Evolutionary conservation across 2,797 vertebrate species (phyloP), one percentile per base, ranked within the genome.

Genomic region (Syngnathus acus): DNA sequence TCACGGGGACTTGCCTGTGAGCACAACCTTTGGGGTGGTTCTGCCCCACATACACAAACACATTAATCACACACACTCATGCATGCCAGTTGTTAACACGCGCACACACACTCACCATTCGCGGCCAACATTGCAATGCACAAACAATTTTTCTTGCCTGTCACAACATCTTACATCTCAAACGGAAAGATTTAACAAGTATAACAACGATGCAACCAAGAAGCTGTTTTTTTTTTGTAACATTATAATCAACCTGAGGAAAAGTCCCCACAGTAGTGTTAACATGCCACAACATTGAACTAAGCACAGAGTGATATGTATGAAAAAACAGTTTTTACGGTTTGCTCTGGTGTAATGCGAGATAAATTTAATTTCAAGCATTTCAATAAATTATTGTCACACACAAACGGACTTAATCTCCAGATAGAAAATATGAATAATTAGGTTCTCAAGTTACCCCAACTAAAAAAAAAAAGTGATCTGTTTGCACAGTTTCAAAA

Each of bases 1-100:
- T 86, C 78, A 66, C 80, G 74, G 77, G 74, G 77, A 62, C 77
- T 85, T 78, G 78, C 82, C 81, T 81, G 59, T 32, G 23, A 85
- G 84, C 65, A 16, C 65, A 77, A 84, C 75, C 82, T 80, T 69
- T 75, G 69, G 74, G 79, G 70, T 68, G 72, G 48, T 65, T 82
- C 66, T 79, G 82, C 69, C 79, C 71, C 74, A 73, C 67, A 83
- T 63, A 45, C 40, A 5, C 75, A 68, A 80, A 73, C 65, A 65
- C 70, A 73, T 78, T 75, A 68, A 68, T 74, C 62, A 37, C 62
- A 48, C 26, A 64, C 45, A 64, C 62, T 16, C 62, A 51, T 37
- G 45, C 60, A 42, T 23, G 59, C 59, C 39, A 61, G 39, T 61
- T 23, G 19, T 42, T 61, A 61, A 23, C 39, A 42, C 59, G 39